Percentiles rank a stretch among this genome's conserved stretches.
Conservation (phyloP, 2,113 vertebrate species). For the Dinomys branickii region DNA sequence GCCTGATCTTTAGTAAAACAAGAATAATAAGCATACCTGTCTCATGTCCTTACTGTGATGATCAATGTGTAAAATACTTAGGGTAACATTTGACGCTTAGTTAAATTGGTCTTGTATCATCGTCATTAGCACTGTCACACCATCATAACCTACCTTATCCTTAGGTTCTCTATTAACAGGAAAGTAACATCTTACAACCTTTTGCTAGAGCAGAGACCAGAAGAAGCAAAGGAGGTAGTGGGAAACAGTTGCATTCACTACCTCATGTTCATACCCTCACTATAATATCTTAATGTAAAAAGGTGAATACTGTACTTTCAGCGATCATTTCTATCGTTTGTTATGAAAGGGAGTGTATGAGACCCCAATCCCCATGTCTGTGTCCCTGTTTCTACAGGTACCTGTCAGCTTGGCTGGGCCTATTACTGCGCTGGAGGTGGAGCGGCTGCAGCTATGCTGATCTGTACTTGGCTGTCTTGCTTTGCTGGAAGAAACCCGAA, state of each 20-base stretch:
- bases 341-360: background rate
- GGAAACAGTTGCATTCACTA: background rate
- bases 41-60: background rate
- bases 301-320: background rate
- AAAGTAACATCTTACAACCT: constrained; percentile 43
- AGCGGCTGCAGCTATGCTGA: constrained; percentile 81
- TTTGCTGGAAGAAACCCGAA: constrained; percentile 82
- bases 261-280: constrained; percentile 17
- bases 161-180: background rate
- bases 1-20: background rate
- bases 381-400: constrained; percentile 73
- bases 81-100: constrained; percentile 9
- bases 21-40: background rate
- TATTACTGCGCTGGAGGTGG: constrained; percentile 83
- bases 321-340: background rate
- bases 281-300: background rate
- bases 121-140: background rate
- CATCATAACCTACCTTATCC: background rate
- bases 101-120: background rate
- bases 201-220: constrained; percentile 27
- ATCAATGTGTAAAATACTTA: constrained; percentile 24
- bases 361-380: background rate
- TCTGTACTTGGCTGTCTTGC: constrained; percentile 83
- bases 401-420: constrained; percentile 82
- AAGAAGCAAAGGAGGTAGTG: background rate